Evolutionary conservation across 2,888 invertebrate genomes (phyloP).

Genomic region (Euplagia quadripunctaria): DNA sequence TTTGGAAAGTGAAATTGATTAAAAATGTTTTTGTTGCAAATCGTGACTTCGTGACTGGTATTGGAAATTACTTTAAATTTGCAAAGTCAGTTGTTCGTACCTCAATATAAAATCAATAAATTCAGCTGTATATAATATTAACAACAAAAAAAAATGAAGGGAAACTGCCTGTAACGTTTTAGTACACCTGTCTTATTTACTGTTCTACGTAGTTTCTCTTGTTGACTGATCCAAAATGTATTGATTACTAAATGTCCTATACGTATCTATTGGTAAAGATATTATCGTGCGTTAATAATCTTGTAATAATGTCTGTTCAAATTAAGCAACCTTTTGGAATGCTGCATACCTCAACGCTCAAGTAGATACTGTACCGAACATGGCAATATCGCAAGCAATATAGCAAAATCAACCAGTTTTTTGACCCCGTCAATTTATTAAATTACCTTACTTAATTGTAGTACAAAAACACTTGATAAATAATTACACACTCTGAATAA

Average conservation of each 20-base stretch:
- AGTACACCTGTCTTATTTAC: too few relatives aligned
- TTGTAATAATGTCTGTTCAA: slow-evolving; percentile 50
- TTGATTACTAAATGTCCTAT: not conserved
- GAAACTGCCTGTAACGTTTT: too few relatives aligned
- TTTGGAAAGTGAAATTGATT: not conserved
- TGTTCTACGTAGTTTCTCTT: not conserved
- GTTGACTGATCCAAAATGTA: not conserved
- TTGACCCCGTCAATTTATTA: slow-evolving; percentile 66
- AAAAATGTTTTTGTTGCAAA: not conserved
- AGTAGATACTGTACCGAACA: slow-evolving; percentile 68
- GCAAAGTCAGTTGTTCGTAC: not conserved
- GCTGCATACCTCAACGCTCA: slow-evolving; percentile 50
- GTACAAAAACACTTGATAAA: slow-evolving; percentile 58
- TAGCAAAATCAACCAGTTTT: slow-evolving; percentile 68
- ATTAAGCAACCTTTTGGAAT: slow-evolving; percentile 55
- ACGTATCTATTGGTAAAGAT: slow-evolving; percentile 20
- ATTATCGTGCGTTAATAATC: slow-evolving; percentile 29
- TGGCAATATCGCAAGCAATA: slow-evolving; percentile 56
- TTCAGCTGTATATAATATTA: not conserved
- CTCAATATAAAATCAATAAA: not conserved
- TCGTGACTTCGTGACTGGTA: not conserved
- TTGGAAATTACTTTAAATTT: not conserved
- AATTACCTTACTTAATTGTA: slow-evolving; percentile 55
- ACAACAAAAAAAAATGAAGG: not conserved
- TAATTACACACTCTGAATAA: slow-evolving; percentile 47